phyloP scores from a whole-genome alignment of 2,888 invertebrate species.

The Lasioglossum lativentre region DNA sequence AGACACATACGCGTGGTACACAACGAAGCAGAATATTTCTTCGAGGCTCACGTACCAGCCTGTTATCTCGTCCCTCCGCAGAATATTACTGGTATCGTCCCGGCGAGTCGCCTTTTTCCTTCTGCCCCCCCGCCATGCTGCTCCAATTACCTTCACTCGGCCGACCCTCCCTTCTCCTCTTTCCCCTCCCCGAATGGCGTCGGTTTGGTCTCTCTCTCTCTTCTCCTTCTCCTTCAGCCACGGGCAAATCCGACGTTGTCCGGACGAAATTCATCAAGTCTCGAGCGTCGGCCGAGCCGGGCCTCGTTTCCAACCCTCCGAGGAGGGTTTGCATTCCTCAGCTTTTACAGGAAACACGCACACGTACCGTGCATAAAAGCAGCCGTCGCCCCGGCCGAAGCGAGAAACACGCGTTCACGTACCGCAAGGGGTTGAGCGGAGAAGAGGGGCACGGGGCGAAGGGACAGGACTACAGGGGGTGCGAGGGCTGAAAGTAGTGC shows the following conservation, averaged over 20 bases:
- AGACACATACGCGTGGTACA: not conserved
- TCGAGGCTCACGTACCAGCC: constrained; percentile 62
- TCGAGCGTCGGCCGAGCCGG: constrained; percentile 38
- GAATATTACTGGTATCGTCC: constrained; percentile 69
- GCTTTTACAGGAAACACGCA: constrained; percentile 66
- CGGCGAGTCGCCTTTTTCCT: constrained; percentile 61
- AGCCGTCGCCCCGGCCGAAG: constrained; percentile 26
- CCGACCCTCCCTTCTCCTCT: constrained; percentile 3
- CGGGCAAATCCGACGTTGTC: constrained; percentile 65
- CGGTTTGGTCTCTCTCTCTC: not conserved
- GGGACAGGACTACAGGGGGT: not conserved
- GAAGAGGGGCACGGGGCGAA: not conserved
- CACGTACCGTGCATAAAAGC: constrained; percentile 64
- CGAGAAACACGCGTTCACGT: constrained; percentile 29
- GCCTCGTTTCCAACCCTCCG: not conserved
- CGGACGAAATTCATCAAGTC: constrained; percentile 70
- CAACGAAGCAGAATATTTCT: constrained; percentile 55
- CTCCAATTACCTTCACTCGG: constrained; percentile 65
- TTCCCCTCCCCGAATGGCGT: not conserved
- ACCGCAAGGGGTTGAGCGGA: not conserved
- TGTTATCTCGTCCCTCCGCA: constrained; percentile 65
- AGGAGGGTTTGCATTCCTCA: constrained; percentile 62
- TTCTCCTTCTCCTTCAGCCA: constrained; percentile 17
- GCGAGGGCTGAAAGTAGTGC: constrained; percentile 45
- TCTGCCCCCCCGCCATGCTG: constrained; percentile 38